Conservation (phyloP, 2,797 vertebrate genomes). For the Takifugu ocellatus region DNA sequence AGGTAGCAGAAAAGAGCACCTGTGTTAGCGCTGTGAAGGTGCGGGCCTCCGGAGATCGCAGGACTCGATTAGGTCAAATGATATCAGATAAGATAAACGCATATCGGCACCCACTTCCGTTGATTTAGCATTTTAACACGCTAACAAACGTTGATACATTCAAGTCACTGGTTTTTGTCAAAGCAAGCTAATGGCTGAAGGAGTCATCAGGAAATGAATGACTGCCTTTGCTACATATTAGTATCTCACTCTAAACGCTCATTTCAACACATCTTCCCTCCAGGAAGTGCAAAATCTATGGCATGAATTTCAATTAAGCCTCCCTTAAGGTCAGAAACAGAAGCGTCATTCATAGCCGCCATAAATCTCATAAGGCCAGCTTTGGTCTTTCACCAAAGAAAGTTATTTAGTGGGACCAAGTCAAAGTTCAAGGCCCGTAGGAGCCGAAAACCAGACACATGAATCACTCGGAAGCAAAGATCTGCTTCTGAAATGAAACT, state of each 20-base stretch:
- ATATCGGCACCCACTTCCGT: too few species aligned
- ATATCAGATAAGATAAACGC: too few species aligned
- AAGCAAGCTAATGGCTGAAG: too few species aligned
- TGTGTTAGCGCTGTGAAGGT: too few species aligned
- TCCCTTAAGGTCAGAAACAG: neutral
- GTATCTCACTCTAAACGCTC: too few species aligned
- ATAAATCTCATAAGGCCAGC: slow-evolving; percentile 7
- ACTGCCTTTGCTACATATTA: too few species aligned
- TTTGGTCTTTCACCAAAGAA: slow-evolving; percentile 6
- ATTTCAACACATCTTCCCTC: neutral
- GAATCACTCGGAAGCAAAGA: slow-evolving; percentile 4
- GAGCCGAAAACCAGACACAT: slow-evolving; percentile 7
- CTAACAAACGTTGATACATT: neutral
- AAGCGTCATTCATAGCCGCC: slow-evolving; percentile 8
- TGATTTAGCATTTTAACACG: neutral
- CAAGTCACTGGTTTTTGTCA: too few species aligned
- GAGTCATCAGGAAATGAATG: slow-evolving; percentile 9
- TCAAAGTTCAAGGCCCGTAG: slow-evolving; percentile 1
- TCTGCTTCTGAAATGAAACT: slow-evolving; percentile 1
- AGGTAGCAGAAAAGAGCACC: too few species aligned
- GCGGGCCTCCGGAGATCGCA: too few species aligned
- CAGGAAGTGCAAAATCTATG: neutral
- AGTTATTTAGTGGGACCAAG: slow-evolving; percentile 5
- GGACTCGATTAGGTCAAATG: too few species aligned
- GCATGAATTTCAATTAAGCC: neutral